Evolutionary conservation across 2,888 invertebrate genomes (phyloP).

Genomic region (Nemotelus pantherinus): DNA sequence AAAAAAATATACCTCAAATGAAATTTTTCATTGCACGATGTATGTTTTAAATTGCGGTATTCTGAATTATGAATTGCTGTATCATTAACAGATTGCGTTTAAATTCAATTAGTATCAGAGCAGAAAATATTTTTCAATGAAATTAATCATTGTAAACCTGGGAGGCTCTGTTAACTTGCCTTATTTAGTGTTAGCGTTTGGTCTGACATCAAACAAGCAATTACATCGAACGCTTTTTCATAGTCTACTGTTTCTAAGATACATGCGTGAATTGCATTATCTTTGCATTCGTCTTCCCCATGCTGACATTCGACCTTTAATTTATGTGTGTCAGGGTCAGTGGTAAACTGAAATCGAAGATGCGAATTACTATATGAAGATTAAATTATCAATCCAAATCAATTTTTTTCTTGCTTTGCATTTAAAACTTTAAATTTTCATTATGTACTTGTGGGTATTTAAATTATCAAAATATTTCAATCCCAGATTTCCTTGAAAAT

Average conservation of each 20-base stretch:
- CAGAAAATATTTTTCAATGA: background rate
- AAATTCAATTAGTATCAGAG: background rate
- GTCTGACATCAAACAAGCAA: conserved; percentile 59
- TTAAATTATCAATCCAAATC: no score
- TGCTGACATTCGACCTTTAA: conserved; percentile 60
- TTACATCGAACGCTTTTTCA: conserved; percentile 56
- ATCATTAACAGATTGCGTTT: background rate
- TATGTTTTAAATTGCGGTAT: background rate
- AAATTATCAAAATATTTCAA: no score
- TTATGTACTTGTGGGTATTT: no score
- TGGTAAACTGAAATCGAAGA: conserved; percentile 51
- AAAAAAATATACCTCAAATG: conserved; percentile 27
- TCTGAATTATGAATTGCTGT: no score
- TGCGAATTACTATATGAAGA: background rate
- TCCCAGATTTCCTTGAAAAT: no score
- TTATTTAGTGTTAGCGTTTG: background rate
- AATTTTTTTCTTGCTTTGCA: no score
- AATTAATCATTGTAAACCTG: no score
- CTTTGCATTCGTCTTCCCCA: conserved; percentile 59
- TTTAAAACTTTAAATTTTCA: no score
- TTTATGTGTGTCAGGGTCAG: conserved; percentile 53
- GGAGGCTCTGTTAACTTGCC: background rate
- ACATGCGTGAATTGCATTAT: conserved; percentile 62
- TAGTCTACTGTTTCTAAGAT: conserved; percentile 56
- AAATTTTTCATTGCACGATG: background rate